Conservation (phyloP, 2,888 invertebrate species). For the Diloba caeruleocephala region DNA sequence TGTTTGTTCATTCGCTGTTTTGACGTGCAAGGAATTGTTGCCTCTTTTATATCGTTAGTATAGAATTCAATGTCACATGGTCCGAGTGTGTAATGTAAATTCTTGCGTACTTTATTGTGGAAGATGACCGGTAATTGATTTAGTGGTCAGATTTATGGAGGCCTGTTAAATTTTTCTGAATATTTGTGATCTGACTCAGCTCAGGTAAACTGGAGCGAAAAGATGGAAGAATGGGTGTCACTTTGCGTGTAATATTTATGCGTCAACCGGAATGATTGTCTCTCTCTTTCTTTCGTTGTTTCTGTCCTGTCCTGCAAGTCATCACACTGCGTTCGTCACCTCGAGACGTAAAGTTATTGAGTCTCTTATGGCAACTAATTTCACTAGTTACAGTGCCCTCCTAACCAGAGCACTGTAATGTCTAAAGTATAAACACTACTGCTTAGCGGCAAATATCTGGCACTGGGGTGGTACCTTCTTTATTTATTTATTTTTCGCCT, state of each 20-base stretch:
- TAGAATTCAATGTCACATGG: slow-evolving; percentile 78
- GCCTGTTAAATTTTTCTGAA: slow-evolving; percentile 47
- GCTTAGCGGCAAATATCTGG: too few species aligned
- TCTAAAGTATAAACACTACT: too few species aligned
- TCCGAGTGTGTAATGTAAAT: slow-evolving; percentile 78
- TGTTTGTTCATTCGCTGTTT: slow-evolving; percentile 68
- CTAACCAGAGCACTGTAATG: too few species aligned
- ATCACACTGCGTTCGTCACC: too few species aligned
- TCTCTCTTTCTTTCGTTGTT: too few species aligned
- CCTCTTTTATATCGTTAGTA: slow-evolving; percentile 81
- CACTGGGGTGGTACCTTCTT: too few species aligned
- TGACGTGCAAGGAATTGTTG: slow-evolving; percentile 74
- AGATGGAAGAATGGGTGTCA: slow-evolving; percentile 7
- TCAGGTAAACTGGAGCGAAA: slow-evolving; percentile 26
- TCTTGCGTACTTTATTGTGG: slow-evolving; percentile 80
- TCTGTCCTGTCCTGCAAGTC: too few species aligned
- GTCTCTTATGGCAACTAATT: too few species aligned
- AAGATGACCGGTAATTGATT: slow-evolving; percentile 79
- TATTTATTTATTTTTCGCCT: too few species aligned
- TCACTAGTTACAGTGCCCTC: too few species aligned
- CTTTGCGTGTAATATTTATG: too few species aligned
- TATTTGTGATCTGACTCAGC: slow-evolving; percentile 23
- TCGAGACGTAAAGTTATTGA: too few species aligned
- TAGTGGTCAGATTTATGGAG: slow-evolving; percentile 69
- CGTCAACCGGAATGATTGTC: neutral